Evolutionary conservation across 1,140 invertebrate genomes (phyloP), one percentile per base, ranked within the genome.

Genomic region (Amphibalanus amphitrite): DNA sequence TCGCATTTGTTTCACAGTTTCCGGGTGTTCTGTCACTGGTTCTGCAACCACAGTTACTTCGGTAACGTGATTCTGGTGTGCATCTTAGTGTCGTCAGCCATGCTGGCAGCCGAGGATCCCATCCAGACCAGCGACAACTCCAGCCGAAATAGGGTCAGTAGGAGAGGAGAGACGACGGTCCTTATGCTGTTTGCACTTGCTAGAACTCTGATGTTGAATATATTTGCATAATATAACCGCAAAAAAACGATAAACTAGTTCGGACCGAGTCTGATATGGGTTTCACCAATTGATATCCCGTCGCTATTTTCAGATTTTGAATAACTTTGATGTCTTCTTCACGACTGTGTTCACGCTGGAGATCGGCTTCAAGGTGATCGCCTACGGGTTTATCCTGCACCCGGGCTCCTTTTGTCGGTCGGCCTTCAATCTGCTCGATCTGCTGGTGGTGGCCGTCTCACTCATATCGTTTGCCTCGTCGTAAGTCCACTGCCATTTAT

Each of bases 51-150:
- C 79, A 89, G 88, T 70, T 89, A 93, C 77, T 99, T 99, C 80
- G 87, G 93, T 29, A 99, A 99, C 82, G 86, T 97, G 73, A 96
- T 99, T 75, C 82, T 99, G 65, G 89, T 90, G 13, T 99, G 97
- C 82, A 99, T 99, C 81, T 89, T 99, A 85, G 91, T 99, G 75
- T 98, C 95, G 4, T 97, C 94, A 70, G 93, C 92, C 72, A 94
- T 99, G 88, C 86, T 99, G 80, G 97, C 95, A 0, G 93, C 95
- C 70, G 97, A 99, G 82, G 96, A 99, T 83, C 97, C 97, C n/a
- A n/a, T 0, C 82, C 99, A 3, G 84, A 88, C 76, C 84, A 91
- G 10, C 81, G n/a, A n/a, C n/a, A n/a, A 86, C 33, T 91, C 91
- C 0, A 79, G 84, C 33, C 82, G 87, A 77, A 92, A 92, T 81